Evolutionary conservation across 2,888 invertebrate genomes (phyloP), one percentile per base, ranked within the genome.

Genomic region (Steinernema scapterisci): DNA sequence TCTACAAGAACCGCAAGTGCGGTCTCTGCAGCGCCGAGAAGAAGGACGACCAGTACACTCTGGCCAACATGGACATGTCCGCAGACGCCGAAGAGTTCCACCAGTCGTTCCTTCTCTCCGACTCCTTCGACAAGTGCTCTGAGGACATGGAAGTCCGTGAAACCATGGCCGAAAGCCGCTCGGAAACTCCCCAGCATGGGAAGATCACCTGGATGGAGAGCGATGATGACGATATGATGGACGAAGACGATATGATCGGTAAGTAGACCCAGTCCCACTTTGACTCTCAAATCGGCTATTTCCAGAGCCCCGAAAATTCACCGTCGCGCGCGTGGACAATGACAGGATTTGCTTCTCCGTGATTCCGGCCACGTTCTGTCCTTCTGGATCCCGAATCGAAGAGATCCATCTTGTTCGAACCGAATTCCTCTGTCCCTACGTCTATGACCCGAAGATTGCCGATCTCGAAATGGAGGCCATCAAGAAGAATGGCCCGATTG

Each of bases 1-100:
- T 54, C 54, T 54, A 54, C 54, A 54, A 54, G 54, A 11, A 54
- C 54, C 54, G 54, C 25, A 16, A 48, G 13, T 48, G 48, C 13
- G 48, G 48, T 13, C 13, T 48, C 3, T 48, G 48, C 48, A 48
- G 48, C 13, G 48, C 48, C 13, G 48, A 48, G 48, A 48, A n/a
- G 48, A 19, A 48, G 19, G 48, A 19, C 13, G 13, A 48, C 48
- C 3, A 48, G n/a, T n/a, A 7, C 48, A 19, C 13, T 5, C 48
- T 48, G n/a, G n/a, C 48, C 48, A 13, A 48, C 48, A 48, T 7
- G 7, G 48, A 48, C n/a, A 3, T 16, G 6, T n/a, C 48, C 48
- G 19, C 3, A 5, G 48, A 48, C 48, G 2, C 13, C 2, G 5
- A 16, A 5, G n/a, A 19, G 3, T 48, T 48, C 13, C 48, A 48